Evolutionary conservation across 2,113 vertebrate species (phyloP).

Genomic region (Oplegnathus fasciatus): DNA sequence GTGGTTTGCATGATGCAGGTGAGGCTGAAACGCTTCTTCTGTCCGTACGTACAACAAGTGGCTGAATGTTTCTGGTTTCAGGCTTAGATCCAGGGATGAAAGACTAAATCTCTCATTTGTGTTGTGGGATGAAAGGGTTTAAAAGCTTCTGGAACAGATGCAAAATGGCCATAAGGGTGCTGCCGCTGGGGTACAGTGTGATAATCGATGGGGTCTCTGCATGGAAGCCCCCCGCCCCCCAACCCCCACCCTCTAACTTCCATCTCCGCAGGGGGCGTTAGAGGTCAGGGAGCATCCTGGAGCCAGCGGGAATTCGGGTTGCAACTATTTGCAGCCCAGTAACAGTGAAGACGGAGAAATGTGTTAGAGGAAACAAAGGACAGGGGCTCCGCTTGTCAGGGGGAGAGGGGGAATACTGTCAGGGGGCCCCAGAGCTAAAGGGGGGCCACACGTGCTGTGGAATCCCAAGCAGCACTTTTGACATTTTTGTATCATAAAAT

Average conservation of each 20-base stretch:
- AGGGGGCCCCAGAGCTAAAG: constrained; percentile 21
- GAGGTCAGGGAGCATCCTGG: constrained; percentile 34
- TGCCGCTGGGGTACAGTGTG: constrained; percentile 1
- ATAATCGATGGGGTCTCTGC: constrained; percentile 30
- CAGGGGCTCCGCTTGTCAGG: not conserved
- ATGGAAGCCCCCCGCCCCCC: not conserved
- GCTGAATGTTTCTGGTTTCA: constrained; percentile 24
- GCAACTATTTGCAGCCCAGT: constrained; percentile 18
- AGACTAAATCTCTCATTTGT: constrained; percentile 65
- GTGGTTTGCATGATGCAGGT: constrained; percentile 3
- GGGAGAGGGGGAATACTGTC: not conserved
- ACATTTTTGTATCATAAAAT: not conserved
- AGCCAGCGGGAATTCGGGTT: not conserved
- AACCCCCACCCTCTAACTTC: not conserved
- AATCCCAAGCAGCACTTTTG: no score
- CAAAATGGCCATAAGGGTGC: constrained; percentile 48
- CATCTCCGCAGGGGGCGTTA: not conserved
- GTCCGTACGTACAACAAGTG: constrained; percentile 35
- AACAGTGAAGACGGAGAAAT: constrained; percentile 20
- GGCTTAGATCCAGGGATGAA: constrained; percentile 62
- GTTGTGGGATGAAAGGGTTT: constrained; percentile 64
- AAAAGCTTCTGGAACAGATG: constrained; percentile 60
- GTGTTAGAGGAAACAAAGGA: constrained; percentile 15
- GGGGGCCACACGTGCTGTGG: not conserved
- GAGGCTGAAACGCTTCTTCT: not conserved